Percentiles rank a stretch among this genome's conserved stretches.
These are phyloP conservation scores for Polyergus mexicanus DNA, from an alignment of 1,140 invertebrate species.

Conservation along the genomic window DNA sequence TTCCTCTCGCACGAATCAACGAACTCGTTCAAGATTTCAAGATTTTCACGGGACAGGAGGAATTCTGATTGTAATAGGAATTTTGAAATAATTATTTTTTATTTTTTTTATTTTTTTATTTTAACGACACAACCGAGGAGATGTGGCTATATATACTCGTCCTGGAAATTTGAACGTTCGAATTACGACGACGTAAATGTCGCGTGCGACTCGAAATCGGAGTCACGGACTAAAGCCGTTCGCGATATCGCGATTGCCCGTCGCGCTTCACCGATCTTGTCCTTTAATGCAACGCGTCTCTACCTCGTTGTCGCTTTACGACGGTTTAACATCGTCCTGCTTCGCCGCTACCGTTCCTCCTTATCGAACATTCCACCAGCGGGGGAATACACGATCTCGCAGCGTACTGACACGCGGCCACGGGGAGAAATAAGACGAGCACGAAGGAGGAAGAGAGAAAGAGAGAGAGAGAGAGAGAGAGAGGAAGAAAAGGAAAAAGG, in stretches of 20 bases:
- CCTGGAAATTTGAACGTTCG: neutral
- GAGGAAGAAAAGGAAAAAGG: slow-evolving; percentile 46
- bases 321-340: slow-evolving; percentile 27
- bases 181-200: neutral
- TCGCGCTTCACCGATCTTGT: slow-evolving; percentile 45
- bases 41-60: neutral
- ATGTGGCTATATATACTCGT: neutral
- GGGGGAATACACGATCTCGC: slow-evolving; percentile 52
- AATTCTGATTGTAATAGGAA: neutral
- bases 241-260: slow-evolving; percentile 37
- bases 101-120: neutral
- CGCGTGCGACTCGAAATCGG: slow-evolving; percentile 7
- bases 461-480: neutral
- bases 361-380: slow-evolving; percentile 61
- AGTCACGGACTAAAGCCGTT: slow-evolving; percentile 22
- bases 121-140: neutral
- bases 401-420: slow-evolving; percentile 39
- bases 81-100: neutral
- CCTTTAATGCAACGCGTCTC: slow-evolving; percentile 52
- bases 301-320: slow-evolving; percentile 37
- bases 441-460: slow-evolving; percentile 5
- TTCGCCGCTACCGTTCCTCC: slow-evolving; percentile 43
- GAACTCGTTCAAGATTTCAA: neutral
- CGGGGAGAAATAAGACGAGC: slow-evolving; percentile 59
- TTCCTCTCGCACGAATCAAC: slow-evolving; percentile 16